A percentile compares a stretch with the other conserved stretches of the same genome.
Conservation (phyloP, 1,140 invertebrate species). For the Vollenhovia emeryi region DNA sequence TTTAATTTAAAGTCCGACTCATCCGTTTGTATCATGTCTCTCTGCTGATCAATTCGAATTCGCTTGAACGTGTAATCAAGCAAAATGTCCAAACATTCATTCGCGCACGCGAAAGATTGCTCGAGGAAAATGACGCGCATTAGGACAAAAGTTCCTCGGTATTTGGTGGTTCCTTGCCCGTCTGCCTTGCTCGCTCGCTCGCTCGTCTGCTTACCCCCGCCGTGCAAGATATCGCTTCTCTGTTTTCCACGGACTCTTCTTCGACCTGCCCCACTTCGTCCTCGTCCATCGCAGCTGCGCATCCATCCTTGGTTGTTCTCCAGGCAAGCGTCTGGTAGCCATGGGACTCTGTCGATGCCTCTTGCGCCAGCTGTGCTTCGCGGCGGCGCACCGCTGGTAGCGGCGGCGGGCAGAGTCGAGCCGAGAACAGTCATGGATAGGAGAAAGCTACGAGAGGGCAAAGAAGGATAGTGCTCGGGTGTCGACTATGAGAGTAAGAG, state of each 20-base stretch:
- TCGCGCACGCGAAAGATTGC: neutral
- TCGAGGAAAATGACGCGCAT: neutral
- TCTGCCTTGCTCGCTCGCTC: neutral
- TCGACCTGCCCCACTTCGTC: conserved; percentile 62
- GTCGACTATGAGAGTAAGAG: conserved; percentile 38
- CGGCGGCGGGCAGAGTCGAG: neutral
- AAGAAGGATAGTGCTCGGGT: conserved; percentile 30
- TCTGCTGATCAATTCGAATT: neutral
- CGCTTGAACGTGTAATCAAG: neutral
- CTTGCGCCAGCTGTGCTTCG: conserved; percentile 75
- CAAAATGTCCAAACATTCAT: neutral
- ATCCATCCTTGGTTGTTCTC: conserved; percentile 78
- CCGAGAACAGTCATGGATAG: conserved; percentile 7
- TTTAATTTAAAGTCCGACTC: neutral
- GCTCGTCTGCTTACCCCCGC: neutral
- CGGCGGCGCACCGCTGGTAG: conserved; percentile 39
- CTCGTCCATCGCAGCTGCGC: conserved; percentile 67
- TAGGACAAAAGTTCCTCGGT: neutral
- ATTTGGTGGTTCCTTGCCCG: neutral
- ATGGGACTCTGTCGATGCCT: conserved; percentile 73
- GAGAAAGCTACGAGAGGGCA: conserved; percentile 20
- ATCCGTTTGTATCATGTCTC: neutral
- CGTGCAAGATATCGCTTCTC: conserved; percentile 39
- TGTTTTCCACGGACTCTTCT: conserved; percentile 60
- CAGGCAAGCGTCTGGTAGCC: conserved; percentile 73